Conservation (phyloP, 2,797 vertebrate species). For the Scleropages formosus region DNA sequence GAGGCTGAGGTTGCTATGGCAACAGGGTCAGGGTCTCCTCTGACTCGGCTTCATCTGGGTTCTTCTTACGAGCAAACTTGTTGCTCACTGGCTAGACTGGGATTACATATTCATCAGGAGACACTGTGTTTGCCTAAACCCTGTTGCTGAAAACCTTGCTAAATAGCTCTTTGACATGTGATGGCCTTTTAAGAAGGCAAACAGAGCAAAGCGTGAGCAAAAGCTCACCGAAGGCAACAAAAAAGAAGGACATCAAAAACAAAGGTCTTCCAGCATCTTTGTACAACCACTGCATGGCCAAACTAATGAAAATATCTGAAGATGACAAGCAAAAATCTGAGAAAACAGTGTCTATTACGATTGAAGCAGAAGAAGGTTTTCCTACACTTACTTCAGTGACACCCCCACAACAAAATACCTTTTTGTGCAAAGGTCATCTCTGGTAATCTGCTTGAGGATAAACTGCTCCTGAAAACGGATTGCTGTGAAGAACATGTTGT, state of each 20-base stretch:
- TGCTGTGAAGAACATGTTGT: no score
- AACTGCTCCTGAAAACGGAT: no score
- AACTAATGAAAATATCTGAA: background rate
- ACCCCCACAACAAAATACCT: no score
- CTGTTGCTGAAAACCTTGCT: background rate
- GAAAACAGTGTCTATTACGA: no score
- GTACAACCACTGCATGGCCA: background rate
- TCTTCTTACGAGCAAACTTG: conserved; percentile 25
- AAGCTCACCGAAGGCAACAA: background rate
- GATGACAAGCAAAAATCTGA: no score
- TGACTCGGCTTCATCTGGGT: conserved; percentile 34
- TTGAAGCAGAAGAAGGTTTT: no score
- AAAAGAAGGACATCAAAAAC: background rate
- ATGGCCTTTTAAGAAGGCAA: conserved; percentile 12
- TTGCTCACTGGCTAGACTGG: background rate
- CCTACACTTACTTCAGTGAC: no score
- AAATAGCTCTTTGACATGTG: background rate
- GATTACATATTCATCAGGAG: conserved; percentile 26
- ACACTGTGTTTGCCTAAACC: background rate
- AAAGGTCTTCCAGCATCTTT: background rate
- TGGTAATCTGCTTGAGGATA: no score
- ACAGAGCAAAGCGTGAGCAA: background rate
- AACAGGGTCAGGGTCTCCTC: conserved; percentile 42
- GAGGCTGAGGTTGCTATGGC: conserved; percentile 58
- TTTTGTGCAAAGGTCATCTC: no score